These are phyloP conservation scores for Melitaea cinxia DNA, from an alignment of 1,140 invertebrate genomes.

Conservation along the genomic window DNA sequence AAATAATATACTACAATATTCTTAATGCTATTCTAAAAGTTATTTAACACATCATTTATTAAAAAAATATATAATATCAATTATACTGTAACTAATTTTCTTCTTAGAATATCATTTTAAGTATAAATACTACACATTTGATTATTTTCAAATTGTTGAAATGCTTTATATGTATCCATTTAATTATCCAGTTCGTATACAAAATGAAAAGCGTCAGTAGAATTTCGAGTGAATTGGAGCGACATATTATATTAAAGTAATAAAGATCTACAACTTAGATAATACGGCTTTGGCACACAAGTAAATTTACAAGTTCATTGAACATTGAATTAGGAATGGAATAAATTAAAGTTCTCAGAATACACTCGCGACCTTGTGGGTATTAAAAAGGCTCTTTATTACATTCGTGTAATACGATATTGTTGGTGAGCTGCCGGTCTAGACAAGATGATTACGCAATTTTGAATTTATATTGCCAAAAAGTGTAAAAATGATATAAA, in stretches of 20 bases:
- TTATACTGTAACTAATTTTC: too few relatives aligned
- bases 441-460: too few relatives aligned
- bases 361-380: background rate
- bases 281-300: constrained; percentile 21
- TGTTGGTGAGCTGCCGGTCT: too few relatives aligned
- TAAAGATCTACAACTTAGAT: constrained; percentile 20
- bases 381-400: background rate
- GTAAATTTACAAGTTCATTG: constrained; percentile 22
- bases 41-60: too few relatives aligned
- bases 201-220: constrained; percentile 1
- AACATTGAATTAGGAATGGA: constrained; percentile 16
- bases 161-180: background rate
- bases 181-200: background rate
- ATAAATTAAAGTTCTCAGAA: constrained; percentile 21
- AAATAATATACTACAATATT: background rate
- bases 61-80: too few relatives aligned
- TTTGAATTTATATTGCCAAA: too few relatives aligned
- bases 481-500: too few relatives aligned
- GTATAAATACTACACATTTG: too few relatives aligned
- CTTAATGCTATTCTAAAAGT: background rate
- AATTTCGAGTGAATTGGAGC: constrained; percentile 12
- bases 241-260: constrained; percentile 23
- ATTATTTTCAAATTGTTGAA: background rate
- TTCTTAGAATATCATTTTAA: too few relatives aligned
- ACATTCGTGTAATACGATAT: background rate